Conservation (phyloP, 2,888 invertebrate species). For the Allolobophora icterica region DNA sequence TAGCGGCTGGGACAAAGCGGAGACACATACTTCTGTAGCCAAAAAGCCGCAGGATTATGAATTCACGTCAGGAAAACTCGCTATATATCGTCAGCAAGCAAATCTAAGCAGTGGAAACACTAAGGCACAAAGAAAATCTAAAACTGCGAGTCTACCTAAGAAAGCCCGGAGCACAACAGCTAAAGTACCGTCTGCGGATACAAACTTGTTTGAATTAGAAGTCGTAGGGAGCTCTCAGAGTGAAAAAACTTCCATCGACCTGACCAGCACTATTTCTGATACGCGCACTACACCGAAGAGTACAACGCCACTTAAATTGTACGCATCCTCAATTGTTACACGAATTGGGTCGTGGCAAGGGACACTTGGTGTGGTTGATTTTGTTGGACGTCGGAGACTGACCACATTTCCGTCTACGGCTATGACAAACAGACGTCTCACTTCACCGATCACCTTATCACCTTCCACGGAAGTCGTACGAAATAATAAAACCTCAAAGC, state of each 20-base stretch:
- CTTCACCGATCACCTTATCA: background rate
- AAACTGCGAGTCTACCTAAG: background rate
- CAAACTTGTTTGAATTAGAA: background rate
- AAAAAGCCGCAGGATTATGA: background rate
- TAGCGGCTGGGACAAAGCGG: background rate
- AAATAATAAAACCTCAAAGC: background rate
- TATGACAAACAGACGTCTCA: background rate
- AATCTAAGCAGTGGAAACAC: background rate
- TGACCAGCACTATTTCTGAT: background rate
- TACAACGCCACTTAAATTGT: background rate
- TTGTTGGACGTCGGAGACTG: background rate
- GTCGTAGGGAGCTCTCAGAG: background rate
- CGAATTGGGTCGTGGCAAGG: too few species aligned
- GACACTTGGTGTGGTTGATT: too few species aligned
- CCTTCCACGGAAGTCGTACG: background rate
- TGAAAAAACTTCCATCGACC: background rate
- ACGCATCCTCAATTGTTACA: too few species aligned
- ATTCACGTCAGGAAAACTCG: background rate
- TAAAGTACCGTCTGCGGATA: background rate
- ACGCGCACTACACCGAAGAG: background rate
- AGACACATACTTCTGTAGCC: background rate
- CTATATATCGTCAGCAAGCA: background rate
- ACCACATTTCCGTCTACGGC: background rate
- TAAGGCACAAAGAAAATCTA: background rate
- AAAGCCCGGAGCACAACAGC: background rate